phyloP scores from a whole-genome alignment of 2,888 invertebrate genomes.

The Eugnorisma glareosa region DNA sequence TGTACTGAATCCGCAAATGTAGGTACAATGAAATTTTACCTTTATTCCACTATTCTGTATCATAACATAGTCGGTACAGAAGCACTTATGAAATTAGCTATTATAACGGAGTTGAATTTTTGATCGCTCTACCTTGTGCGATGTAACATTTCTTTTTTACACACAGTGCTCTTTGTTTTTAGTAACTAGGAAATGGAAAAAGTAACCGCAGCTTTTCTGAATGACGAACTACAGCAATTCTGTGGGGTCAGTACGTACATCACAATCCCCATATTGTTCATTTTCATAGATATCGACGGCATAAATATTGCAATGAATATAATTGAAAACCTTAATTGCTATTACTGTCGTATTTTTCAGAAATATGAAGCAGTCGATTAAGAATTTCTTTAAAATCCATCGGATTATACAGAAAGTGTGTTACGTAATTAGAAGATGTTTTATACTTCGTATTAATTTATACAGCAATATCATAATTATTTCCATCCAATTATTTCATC shows the following conservation, averaged over 20 bases:
- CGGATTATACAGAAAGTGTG: not conserved
- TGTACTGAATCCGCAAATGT: conserved; percentile 18
- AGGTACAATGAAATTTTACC: conserved; percentile 31
- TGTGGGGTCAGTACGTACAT: not conserved
- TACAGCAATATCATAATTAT: conserved; percentile 17
- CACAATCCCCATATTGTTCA: not conserved
- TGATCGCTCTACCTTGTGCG: conserved; percentile 11
- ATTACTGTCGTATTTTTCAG: not conserved
- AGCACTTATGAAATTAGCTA: conserved; percentile 56
- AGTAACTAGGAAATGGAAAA: conserved; percentile 20
- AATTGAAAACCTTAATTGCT: not conserved
- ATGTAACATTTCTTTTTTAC: conserved; percentile 6
- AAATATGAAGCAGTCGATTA: not conserved
- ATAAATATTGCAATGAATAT: not conserved
- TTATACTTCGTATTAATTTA: not conserved
- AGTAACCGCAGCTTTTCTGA: not conserved
- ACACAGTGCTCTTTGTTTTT: not conserved
- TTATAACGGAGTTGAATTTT: conserved; percentile 42
- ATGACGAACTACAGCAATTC: not conserved
- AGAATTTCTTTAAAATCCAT: not conserved
- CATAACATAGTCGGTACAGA: conserved; percentile 25
- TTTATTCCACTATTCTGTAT: conserved; percentile 34
- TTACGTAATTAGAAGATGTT: not conserved
- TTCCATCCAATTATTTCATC: conserved; percentile 10
- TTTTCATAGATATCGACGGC: not conserved